These are phyloP conservation scores for Halotydeus destructor DNA, from an alignment of 1,140 invertebrate species.

Conservation along the genomic window DNA sequence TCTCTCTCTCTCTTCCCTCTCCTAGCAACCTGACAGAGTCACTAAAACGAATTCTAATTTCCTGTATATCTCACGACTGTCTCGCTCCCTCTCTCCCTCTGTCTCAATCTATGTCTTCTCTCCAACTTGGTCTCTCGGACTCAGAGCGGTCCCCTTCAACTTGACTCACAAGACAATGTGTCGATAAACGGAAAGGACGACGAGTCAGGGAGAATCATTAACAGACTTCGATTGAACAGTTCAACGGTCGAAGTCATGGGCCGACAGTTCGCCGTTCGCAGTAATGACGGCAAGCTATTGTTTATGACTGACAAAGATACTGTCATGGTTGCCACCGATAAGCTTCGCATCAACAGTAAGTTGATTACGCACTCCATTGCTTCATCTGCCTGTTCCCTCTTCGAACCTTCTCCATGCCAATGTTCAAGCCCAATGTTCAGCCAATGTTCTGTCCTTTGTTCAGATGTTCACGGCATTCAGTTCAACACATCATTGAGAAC, in stretches of 20 bases:
- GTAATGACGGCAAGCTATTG: slow-evolving; percentile 45
- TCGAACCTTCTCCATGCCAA: no score
- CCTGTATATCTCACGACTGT: background rate
- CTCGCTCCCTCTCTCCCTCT: background rate
- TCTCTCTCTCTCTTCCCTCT: background rate
- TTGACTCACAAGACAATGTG: background rate
- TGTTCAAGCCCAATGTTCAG: no score
- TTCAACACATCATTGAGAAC: background rate
- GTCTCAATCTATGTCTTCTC: background rate
- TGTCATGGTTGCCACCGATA: slow-evolving; percentile 54
- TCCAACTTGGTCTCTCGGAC: background rate
- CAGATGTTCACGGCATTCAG: background rate
- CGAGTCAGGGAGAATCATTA: background rate
- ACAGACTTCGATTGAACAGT: background rate
- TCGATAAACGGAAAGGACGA: background rate
- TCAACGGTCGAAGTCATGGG: slow-evolving; percentile 44
- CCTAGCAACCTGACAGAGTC: background rate
- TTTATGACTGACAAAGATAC: slow-evolving; percentile 62
- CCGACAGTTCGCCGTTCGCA: slow-evolving; percentile 51
- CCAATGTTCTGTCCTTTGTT: no score
- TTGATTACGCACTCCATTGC: no score
- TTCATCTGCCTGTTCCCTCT: no score
- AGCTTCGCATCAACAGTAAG: no score
- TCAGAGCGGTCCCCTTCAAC: background rate
- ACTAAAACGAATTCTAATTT: background rate